Evolutionary conservation across 2,113 vertebrate genomes (phyloP).

Genomic region (Halcyon senegalensis): DNA sequence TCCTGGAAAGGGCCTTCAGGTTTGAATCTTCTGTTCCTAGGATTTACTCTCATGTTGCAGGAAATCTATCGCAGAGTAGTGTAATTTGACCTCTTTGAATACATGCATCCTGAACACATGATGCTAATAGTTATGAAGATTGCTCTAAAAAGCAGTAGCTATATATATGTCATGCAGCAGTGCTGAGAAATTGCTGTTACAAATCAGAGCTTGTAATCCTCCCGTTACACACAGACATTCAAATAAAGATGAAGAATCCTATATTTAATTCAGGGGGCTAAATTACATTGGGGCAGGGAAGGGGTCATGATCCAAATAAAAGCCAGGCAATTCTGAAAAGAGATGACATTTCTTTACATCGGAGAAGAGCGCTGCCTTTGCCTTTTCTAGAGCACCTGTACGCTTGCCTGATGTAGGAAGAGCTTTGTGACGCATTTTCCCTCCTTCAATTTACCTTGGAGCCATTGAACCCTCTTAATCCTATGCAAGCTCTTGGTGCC

Average conservation of each 20-base stretch:
- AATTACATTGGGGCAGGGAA: not conserved
- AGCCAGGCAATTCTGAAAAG: not conserved
- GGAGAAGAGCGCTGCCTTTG: not conserved
- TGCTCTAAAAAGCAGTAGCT: not conserved
- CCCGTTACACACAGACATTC: not conserved
- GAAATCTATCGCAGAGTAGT: not conserved
- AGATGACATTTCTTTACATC: not conserved
- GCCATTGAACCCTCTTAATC: not conserved
- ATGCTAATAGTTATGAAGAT: not conserved
- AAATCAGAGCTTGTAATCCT: not conserved
- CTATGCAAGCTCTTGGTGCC: not conserved
- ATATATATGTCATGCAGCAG: not conserved
- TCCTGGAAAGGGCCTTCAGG: not conserved
- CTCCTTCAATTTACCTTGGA: not conserved
- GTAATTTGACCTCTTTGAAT: not conserved
- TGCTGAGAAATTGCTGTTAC: not conserved
- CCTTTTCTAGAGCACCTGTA: not conserved
- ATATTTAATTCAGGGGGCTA: not conserved
- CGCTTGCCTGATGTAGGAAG: not conserved
- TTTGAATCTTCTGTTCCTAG: not conserved
- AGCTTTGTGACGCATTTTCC: not conserved
- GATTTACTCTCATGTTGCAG: not conserved
- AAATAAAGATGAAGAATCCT: not conserved
- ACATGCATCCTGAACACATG: not conserved
- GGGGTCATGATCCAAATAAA: not conserved